phyloP scores from a whole-genome alignment of 1,140 invertebrate genomes.

The Sesamia nonagrioides region DNA sequence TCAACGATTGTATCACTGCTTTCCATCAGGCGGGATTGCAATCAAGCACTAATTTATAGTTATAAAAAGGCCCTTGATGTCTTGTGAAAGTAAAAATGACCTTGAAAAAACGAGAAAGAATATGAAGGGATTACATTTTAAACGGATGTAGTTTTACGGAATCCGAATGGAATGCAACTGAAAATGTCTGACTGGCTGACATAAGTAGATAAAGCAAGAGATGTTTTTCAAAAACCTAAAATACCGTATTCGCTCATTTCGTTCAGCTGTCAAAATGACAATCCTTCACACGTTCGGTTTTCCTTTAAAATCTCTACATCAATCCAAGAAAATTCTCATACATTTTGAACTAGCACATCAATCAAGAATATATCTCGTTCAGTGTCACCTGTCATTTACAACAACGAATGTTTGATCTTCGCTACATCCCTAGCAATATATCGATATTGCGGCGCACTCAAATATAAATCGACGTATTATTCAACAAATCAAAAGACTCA shows the following conservation, averaged over 20 bases:
- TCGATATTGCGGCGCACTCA: background rate
- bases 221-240: background rate
- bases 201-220: background rate
- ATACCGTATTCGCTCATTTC: background rate
- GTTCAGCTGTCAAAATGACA: background rate
- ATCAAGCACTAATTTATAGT: no score
- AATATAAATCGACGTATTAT: constrained; percentile 46
- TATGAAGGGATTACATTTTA: no score
- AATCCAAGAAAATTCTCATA: background rate
- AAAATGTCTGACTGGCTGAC: background rate
- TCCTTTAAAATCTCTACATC: constrained; percentile 9
- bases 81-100: no score
- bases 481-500: constrained; percentile 27
- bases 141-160: no score
- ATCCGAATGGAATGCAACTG: no score
- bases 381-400: constrained; percentile 13
- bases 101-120: no score
- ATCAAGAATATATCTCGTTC: background rate
- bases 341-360: background rate
- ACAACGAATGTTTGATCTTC: constrained; percentile 22
- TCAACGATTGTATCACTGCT: no score
- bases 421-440: background rate
- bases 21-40: no score
- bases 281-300: background rate
- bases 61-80: no score